phyloP scores from a whole-genome alignment of 2,888 invertebrate species.

The Cylindroiulus punctatus region DNA sequence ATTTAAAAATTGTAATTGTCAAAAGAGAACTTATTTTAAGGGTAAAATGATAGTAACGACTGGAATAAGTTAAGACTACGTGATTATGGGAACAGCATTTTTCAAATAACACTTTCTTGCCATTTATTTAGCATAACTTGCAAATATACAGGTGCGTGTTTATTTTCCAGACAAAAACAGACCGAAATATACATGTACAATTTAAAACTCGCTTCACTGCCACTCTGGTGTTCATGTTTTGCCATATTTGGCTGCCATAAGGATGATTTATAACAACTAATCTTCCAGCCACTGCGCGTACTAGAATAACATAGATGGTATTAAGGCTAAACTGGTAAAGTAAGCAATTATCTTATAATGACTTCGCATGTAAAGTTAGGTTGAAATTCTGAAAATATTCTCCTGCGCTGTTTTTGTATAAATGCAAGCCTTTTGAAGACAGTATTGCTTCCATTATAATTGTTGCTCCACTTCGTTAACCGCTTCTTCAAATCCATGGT shows the following conservation, averaged over 20 bases:
- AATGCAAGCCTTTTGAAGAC: not conserved
- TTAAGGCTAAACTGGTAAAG: not conserved
- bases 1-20: too few relatives aligned
- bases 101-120: too few relatives aligned
- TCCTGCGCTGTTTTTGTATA: not conserved
- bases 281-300: not conserved
- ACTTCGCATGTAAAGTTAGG: not conserved
- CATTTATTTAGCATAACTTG: too few relatives aligned
- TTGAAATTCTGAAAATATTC: not conserved
- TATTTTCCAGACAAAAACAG: not conserved
- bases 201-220: not conserved
- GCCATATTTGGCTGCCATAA: not conserved
- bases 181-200: not conserved
- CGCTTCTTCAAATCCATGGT: constrained; percentile 1
- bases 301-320: not conserved
- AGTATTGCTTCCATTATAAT: not conserved
- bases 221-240: not conserved
- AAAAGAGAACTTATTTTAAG: too few relatives aligned
- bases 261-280: constrained; percentile 10
- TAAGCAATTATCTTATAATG: not conserved
- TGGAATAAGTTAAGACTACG: too few relatives aligned
- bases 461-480: not conserved
- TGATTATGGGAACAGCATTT: too few relatives aligned
- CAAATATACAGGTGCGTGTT: too few relatives aligned
- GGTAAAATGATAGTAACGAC: too few relatives aligned